These are phyloP conservation scores for Cantharis nigra DNA, from an alignment of 2,888 invertebrate species.

Conservation along the genomic window DNA sequence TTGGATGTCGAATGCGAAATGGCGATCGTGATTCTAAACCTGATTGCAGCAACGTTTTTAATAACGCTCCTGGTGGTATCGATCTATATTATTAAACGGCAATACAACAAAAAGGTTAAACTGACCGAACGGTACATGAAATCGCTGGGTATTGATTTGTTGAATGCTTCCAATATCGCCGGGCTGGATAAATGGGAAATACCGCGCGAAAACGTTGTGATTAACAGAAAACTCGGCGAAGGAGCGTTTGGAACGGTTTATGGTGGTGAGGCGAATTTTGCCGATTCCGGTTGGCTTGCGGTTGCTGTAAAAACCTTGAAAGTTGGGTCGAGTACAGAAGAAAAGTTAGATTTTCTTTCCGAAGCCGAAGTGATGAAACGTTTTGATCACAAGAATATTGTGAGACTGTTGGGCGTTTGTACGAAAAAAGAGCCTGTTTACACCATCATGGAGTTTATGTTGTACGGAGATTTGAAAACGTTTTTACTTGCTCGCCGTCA, in stretches of 20 bases:
- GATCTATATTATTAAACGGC: constrained; percentile 69
- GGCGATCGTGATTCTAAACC: constrained; percentile 69
- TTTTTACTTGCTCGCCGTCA: constrained; percentile 84
- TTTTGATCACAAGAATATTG: constrained; percentile 88
- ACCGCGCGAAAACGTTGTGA: constrained; percentile 79
- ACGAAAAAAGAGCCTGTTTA: constrained; percentile 86
- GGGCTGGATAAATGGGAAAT: constrained; percentile 88
- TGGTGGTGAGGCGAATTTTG: constrained; percentile 82
- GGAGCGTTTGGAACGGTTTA: constrained; percentile 94
- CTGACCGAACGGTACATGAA: constrained; percentile 71
- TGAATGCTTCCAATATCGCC: constrained; percentile 54
- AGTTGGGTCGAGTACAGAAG: constrained; percentile 79
- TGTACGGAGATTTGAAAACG: constrained; percentile 90
- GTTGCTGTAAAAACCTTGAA: constrained; percentile 91
- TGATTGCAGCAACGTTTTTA: constrained; percentile 61
- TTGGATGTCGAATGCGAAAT: constrained; percentile 74
- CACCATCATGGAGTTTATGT: constrained; percentile 93
- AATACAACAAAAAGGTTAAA: constrained; percentile 70
- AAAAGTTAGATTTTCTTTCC: constrained; percentile 87
- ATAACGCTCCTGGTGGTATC: constrained; percentile 62
- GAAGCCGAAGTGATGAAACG: constrained; percentile 95
- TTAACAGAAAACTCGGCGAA: constrained; percentile 83
- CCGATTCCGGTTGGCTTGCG: constrained; percentile 74
- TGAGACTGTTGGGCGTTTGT: constrained; percentile 83
- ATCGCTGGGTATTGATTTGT: constrained; percentile 68